phyloP scores from a whole-genome alignment of 1,140 invertebrate species.

The Wasmannia auropunctata region DNA sequence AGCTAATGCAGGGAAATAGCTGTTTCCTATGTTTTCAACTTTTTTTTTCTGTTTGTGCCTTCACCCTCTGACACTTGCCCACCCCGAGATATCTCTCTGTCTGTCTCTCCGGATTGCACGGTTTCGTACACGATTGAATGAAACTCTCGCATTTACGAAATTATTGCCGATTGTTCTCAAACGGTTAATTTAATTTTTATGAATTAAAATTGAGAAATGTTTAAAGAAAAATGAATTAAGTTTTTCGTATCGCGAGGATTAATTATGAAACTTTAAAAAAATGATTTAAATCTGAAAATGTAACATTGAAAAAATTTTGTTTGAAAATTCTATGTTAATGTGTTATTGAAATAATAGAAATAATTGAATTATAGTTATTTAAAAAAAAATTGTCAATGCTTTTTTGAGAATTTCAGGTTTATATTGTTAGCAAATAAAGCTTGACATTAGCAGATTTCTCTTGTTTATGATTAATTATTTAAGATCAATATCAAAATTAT shows the following conservation, averaged over 20 bases:
- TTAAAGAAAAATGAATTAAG: background rate
- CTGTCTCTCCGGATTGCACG: background rate
- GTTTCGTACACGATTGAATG: conserved; percentile 21
- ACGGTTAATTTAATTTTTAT: conserved; percentile 1
- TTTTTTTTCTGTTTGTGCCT: conserved; percentile 55
- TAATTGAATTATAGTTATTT: too few species aligned
- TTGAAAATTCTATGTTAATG: background rate
- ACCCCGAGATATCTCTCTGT: background rate
- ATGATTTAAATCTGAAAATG: background rate
- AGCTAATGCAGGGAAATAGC: conserved; percentile 75
- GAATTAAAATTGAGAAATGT: background rate
- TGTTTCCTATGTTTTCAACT: conserved; percentile 77
- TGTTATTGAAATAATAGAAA: background rate
- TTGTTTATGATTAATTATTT: conserved; percentile 10
- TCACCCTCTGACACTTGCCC: conserved; percentile 1
- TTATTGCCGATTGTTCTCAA: conserved; percentile 21
- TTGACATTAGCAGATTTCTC: background rate
- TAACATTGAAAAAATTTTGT: background rate
- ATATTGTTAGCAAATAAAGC: too few species aligned
- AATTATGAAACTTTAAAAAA: background rate
- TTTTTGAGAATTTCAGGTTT: background rate
- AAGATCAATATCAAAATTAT: background rate
- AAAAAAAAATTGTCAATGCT: background rate
- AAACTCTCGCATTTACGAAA: conserved; percentile 33
- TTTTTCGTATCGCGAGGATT: too few species aligned